A percentile compares a stretch with the other conserved stretches of the same genome.
Conservation (phyloP, 2,888 invertebrate genomes). For the Agrilus biguttatus region DNA sequence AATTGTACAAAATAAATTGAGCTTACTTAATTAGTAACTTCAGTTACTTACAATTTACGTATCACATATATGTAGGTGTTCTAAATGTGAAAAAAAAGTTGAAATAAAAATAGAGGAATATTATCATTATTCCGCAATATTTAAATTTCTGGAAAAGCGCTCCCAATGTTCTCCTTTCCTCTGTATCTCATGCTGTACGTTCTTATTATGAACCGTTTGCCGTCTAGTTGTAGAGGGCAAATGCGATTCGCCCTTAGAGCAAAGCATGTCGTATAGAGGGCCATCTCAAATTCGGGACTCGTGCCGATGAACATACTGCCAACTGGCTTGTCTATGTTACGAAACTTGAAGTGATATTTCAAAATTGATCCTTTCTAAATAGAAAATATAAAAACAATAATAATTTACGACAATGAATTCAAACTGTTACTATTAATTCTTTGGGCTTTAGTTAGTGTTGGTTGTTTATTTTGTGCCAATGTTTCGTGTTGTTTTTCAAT, state of each 20-base stretch:
- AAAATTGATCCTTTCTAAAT: slow-evolving; percentile 61
- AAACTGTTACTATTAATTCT: no score
- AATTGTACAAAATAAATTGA: no score
- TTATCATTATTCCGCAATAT: not conserved
- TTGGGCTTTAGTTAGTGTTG: no score
- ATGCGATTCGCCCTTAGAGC: slow-evolving; percentile 56
- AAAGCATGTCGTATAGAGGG: slow-evolving; percentile 79
- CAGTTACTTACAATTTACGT: no score
- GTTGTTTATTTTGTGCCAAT: no score
- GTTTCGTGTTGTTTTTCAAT: no score
- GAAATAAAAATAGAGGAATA: no score
- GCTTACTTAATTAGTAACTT: no score
- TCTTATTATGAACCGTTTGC: slow-evolving; percentile 54
- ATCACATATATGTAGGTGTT: no score
- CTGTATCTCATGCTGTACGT: slow-evolving; percentile 61
- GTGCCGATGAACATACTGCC: slow-evolving; percentile 69
- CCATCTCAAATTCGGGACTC: slow-evolving; percentile 83
- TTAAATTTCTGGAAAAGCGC: slow-evolving; percentile 68
- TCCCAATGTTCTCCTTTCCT: slow-evolving; percentile 66
- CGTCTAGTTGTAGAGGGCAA: slow-evolving; percentile 60
- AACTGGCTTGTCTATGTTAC: slow-evolving; percentile 60
- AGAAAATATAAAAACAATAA: slow-evolving; percentile 18
- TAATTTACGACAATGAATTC: no score
- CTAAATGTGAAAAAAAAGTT: no score
- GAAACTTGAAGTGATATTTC: slow-evolving; percentile 57